These are phyloP conservation scores for Melipona quadrifasciata DNA, from an alignment of 1,140 invertebrate genomes.

Conservation along the genomic window DNA sequence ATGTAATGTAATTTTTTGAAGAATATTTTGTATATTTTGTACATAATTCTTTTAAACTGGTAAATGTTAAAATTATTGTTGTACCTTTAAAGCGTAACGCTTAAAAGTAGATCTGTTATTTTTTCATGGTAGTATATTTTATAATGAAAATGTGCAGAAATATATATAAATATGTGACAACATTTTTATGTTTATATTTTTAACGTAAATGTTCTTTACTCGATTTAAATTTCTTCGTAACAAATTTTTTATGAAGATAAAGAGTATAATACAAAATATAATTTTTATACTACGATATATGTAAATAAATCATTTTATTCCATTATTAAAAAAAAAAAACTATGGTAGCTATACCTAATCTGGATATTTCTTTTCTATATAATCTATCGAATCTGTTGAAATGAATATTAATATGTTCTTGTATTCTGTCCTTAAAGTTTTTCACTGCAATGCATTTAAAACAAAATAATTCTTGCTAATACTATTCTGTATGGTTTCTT, in stretches of 20 bases:
- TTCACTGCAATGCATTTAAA: slow-evolving; percentile 60
- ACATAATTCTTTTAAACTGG: slow-evolving; percentile 30
- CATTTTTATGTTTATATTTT: slow-evolving; percentile 12
- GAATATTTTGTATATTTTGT: slow-evolving; percentile 40
- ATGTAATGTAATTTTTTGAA: slow-evolving; percentile 5
- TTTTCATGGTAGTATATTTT: slow-evolving; percentile 24
- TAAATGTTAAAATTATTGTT: slow-evolving; percentile 13
- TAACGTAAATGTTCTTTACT: not conserved
- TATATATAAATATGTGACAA: slow-evolving; percentile 35
- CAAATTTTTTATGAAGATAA: not conserved
- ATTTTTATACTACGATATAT: not conserved
- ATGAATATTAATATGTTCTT: slow-evolving; percentile 66
- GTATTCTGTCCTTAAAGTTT: slow-evolving; percentile 60
- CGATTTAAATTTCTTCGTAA: slow-evolving; percentile 2
- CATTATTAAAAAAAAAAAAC: slow-evolving; percentile 3
- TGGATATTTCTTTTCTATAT: slow-evolving; percentile 52
- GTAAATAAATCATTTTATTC: slow-evolving; percentile 21
- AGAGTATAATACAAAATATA: slow-evolving; percentile 2
- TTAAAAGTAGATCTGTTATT: slow-evolving; percentile 38
- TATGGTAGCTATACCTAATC: slow-evolving; percentile 64
- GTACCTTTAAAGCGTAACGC: not conserved
- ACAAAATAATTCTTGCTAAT: slow-evolving; percentile 54
- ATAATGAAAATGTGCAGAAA: slow-evolving; percentile 26
- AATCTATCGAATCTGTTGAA: slow-evolving; percentile 56
- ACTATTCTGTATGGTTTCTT: not conserved